A percentile compares a stretch with the other conserved stretches of the same genome.
These are phyloP conservation scores for Calephelis virginiensis DNA, from an alignment of 1,140 invertebrate genomes.

Conservation along the genomic window DNA sequence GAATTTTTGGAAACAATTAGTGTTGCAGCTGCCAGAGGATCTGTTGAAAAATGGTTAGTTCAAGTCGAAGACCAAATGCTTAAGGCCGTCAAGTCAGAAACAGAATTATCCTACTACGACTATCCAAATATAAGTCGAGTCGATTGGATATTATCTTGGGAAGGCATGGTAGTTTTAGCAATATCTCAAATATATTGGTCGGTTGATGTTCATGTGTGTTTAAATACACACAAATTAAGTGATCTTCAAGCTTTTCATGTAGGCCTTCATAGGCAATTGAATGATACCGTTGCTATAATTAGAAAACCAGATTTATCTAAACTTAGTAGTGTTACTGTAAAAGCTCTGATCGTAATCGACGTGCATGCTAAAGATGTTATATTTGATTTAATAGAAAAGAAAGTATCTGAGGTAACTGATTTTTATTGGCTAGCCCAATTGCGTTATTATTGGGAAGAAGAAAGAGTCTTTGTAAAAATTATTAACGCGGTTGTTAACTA, in stretches of 20 bases:
- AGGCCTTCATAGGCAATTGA: constrained; percentile 79
- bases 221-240: constrained; percentile 79
- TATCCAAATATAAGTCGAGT: constrained; percentile 83
- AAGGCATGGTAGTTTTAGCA: constrained; percentile 92
- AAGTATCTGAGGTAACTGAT: constrained; percentile 86
- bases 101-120: constrained; percentile 84
- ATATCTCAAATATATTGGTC: constrained; percentile 96
- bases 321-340: constrained; percentile 87
- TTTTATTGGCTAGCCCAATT: constrained; percentile 96
- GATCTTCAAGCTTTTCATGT: constrained; percentile 79
- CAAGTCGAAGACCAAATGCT: constrained; percentile 93
- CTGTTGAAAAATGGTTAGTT: constrained; percentile 96
- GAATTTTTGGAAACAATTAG: constrained; percentile 85
- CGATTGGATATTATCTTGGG: constrained; percentile 91
- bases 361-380: constrained; percentile 95
- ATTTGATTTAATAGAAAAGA: constrained; percentile 84
- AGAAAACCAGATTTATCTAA: constrained; percentile 80
- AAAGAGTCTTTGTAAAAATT: constrained; percentile 88
- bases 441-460: constrained; percentile 94
- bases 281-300: constrained; percentile 83
- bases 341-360: constrained; percentile 93
- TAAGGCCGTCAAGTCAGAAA: constrained; percentile 84
- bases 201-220: constrained; percentile 84
- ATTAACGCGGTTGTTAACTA: constrained; percentile 92
- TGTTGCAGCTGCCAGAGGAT: constrained; percentile 88